Evolutionary conservation across 2,888 invertebrate species (phyloP), one percentile per base, ranked within the genome.

Genomic region (Dendrolimus pini): DNA sequence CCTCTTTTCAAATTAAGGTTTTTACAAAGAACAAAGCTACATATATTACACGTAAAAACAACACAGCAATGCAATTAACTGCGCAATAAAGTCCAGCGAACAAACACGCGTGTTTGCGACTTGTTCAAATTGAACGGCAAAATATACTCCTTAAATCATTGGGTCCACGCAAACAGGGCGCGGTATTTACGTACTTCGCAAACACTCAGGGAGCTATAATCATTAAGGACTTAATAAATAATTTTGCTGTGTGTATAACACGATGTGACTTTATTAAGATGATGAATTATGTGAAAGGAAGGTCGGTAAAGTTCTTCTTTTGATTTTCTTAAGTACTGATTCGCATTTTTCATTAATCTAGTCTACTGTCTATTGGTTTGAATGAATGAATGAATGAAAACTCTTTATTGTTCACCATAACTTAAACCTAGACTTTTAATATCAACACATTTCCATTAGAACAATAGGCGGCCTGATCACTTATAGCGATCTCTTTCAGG

Each of bases 81-180:
- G 68, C 68, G 59, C 68, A 68, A 77, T 74, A 76, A 74, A 70
- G 61, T 69, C 66, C 65, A 66, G 62, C 61, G 61, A 65, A 65
- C 65, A 72, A 66, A 69, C 72, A 71, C 60, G 65, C 63, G 65
- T 71, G 71, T 67, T 69, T 69, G 70, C 67, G 71, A 68, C 63
- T 67, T 69, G 69, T 62, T 63, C 70, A 78, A 79, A 80, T 80
- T 79, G 77, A 70, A 74, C 71, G 72, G 66, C 70, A 73, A 73
- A 74, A 75, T 76, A 74, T 77, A 76, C 76, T 78, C 74, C 80
- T 78, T 83, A 78, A 83, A 82, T 82, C 80, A 83, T 78, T 78
- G 75, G 77, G 78, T 75, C 72, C 69, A 72, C 65, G 66, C 68
- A 77, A 75, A 80, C 78, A 76, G 64, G 65, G 72, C 63, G 69